phyloP scores from a whole-genome alignment of 2,888 invertebrate genomes.

The Tiliacea citrago region DNA sequence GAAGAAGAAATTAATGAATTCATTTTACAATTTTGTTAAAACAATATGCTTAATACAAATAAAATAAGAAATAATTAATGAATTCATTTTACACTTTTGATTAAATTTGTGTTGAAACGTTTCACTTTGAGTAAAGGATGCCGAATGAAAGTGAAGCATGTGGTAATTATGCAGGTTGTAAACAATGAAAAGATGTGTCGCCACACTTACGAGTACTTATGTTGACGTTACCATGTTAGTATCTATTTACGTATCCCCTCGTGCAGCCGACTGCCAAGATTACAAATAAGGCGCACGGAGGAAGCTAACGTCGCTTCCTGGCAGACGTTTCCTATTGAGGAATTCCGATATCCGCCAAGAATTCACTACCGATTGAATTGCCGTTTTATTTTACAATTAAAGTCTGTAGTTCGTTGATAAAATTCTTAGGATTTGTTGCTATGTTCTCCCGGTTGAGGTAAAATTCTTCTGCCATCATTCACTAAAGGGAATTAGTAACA shows the following conservation, averaged over 20 bases:
- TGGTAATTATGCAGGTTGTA: neutral
- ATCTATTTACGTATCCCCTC: neutral
- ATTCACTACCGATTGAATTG: conserved; percentile 32
- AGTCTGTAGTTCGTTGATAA: neutral
- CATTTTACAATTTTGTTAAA: no score
- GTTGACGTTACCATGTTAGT: neutral
- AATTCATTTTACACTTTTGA: neutral
- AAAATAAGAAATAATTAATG: neutral
- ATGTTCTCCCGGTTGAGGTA: no score
- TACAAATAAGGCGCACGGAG: neutral
- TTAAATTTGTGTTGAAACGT: neutral
- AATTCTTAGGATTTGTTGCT: neutral
- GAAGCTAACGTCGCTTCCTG: conserved; percentile 32
- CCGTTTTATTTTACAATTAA: conserved; percentile 6
- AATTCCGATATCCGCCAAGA: conserved; percentile 52
- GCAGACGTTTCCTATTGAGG: conserved; percentile 30
- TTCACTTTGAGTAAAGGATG: neutral
- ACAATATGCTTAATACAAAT: no score
- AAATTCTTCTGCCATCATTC: no score
- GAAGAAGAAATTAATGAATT: no score
- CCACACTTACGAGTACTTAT: neutral
- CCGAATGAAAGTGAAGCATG: neutral
- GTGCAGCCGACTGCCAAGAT: conserved; percentile 3
- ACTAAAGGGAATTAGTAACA: neutral
- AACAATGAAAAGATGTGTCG: neutral